Conservation (phyloP, 2,888 invertebrate genomes). For the Lithophane socia region DNA sequence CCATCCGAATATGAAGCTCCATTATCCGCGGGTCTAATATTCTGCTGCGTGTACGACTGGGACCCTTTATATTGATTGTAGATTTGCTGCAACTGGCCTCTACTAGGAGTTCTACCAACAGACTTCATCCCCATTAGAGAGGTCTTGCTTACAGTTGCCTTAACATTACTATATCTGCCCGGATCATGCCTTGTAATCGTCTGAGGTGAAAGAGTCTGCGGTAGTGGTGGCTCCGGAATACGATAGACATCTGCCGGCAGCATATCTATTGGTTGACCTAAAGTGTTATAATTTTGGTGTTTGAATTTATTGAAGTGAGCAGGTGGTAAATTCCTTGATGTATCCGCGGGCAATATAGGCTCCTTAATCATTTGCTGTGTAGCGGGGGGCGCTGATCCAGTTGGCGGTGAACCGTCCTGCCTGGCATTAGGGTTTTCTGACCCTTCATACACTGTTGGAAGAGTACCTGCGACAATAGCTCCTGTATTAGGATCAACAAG, state of each 20-base stretch:
- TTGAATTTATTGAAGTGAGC: constrained; percentile 53
- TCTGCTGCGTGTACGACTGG: constrained; percentile 83
- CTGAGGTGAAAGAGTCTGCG: constrained; percentile 83
- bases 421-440: constrained; percentile 48
- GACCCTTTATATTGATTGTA: constrained; percentile 86
- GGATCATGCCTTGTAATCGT: constrained; percentile 60
- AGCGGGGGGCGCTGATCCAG: constrained; percentile 25
- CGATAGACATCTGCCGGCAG: constrained; percentile 76
- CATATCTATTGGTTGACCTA: constrained; percentile 84
- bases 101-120: constrained; percentile 77
- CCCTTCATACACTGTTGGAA: constrained; percentile 66
- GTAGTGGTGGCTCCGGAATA: constrained; percentile 70
- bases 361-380: constrained; percentile 73
- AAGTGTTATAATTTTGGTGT: constrained; percentile 76
- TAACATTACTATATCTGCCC: constrained; percentile 76
- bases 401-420: constrained; percentile 26
- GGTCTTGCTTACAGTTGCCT: constrained; percentile 84
- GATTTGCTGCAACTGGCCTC: constrained; percentile 81
- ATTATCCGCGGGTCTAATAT: constrained; percentile 70
- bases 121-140: constrained; percentile 77
- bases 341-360: constrained; percentile 80
- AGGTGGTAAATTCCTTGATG: constrained; percentile 67
- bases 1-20: constrained; percentile 77
- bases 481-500: constrained; percentile 68
- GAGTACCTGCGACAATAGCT: constrained; percentile 49